Base-by-base conservation (phyloP, 2,113 vertebrate species). In the Bubo scandiacus region DNA sequence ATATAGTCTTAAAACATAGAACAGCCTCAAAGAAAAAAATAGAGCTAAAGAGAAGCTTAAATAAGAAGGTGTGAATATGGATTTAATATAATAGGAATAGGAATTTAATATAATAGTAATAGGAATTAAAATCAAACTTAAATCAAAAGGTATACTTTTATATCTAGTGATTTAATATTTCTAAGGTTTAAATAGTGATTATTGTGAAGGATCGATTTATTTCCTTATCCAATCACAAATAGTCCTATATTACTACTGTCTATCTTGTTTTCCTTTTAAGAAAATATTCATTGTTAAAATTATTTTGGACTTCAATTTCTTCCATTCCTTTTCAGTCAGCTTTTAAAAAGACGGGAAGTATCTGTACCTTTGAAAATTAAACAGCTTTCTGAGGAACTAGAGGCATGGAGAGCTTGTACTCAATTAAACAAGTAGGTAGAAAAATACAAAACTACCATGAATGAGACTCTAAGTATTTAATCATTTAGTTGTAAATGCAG, bases 281-380 rank as follows among this genome's bases (percentile, higher is more conserved):
- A 70, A 91, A 81, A n/a, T 54, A 65, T 13, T 62, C 2, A 45
- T 40, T 70, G 40, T 61, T 61, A 63, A 68, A 67, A 54, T 62
- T 34, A 29, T 66, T 87, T 96, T 92, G 25, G 30, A n/a, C 36
- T 67, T 87, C 45, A 84, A 90, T 94, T 91, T 85, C 30, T 87
- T 96, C 55, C 49, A 36, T 88, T 86, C 18, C 59, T 81, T 98
- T 98, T 88, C 96, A 99, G 99, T 95, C 99, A 99, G 98, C 98
- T 99, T 95, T 95, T 99, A 96, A 99, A 99, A 97, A 98, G 99
- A 57, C 98, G 99, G 57, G 98, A 99, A 55, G 99, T 99, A 29
- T 98, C 98, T 40, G 98, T 99, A 65, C 99, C 99, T 73, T 95
- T 99, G 94, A 98, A 98, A 98, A 99, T 99, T 22, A 98, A 99